Conservation (phyloP, 2,113 vertebrate genomes). For the Ciconia stormi region DNA sequence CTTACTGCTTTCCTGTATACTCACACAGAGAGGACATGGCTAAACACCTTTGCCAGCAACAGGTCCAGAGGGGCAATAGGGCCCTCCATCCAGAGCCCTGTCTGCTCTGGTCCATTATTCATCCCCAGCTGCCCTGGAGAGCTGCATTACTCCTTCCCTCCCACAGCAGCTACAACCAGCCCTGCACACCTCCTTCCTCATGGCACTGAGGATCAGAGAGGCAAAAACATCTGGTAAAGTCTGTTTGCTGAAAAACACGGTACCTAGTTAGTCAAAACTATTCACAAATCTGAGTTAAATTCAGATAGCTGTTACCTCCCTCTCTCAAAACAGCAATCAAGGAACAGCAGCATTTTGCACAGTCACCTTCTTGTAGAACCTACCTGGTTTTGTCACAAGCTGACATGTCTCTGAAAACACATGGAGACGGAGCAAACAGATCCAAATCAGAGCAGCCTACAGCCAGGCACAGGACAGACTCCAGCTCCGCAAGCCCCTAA, state of each 20-base stretch:
- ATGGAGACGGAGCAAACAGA: neutral
- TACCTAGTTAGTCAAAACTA: neutral
- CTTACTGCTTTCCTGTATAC: neutral
- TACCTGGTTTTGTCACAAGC: neutral
- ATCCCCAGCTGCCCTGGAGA: neutral
- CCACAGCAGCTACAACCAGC: neutral
- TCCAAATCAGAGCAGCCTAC: neutral
- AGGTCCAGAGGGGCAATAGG: neutral
- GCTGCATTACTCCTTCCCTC: neutral
- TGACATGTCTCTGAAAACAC: neutral
- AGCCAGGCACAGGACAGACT: neutral
- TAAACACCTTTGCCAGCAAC: neutral
- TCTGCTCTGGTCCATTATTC: neutral
- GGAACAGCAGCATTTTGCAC: neutral
- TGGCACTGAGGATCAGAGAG: neutral
- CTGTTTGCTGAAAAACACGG: neutral
- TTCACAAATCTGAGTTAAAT: neutral
- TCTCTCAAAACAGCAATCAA: neutral
- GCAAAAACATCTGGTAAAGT: neutral
- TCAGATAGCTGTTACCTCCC: neutral
- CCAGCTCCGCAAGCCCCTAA: neutral
- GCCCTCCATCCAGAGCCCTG: neutral
- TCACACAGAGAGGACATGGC: neutral
- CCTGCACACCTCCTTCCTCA: neutral
- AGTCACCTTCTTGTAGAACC: neutral